Evolutionary conservation across 2,113 vertebrate species (phyloP), one percentile per base, ranked within the genome.

Genomic region (Hymenochirus boettgeri): DNA sequence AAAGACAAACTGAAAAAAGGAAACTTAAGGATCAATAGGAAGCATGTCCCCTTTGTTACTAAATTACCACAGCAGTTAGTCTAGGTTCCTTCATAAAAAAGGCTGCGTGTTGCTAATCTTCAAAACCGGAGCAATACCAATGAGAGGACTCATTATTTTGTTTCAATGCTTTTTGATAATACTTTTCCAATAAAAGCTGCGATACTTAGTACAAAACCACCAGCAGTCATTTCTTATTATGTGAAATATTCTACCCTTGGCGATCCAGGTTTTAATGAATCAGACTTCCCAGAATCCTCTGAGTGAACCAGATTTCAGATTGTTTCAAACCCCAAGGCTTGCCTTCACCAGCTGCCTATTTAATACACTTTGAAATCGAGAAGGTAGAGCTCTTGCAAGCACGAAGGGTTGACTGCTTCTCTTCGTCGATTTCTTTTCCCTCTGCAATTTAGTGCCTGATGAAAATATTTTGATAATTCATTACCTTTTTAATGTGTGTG

Each of bases 381-480:
- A 50, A 65, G 27, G 18, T 33, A 33, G 26, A 47, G 52, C 52
- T 10, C 5, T 31, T 31, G 5, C 5, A 31, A 31, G 22, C 5
- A 24, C 6, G 18, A 21, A 15, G 19, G 42, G 25, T 13, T 21
- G 55, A 47, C 45, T 35, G 29, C 45, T 58, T 22, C 54, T 46
- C 54, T 56, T 58, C 31, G 64, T 31, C 64, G 48, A 26, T 58
- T 55, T 27, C 56, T 13, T 59, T 37, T 50, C 56, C 63, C 64
- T 37, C 29, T 59, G 64, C 23, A 52, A 67, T 67, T 67, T 52
- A 59, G 56, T 29, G 47, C 46, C 55, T 58, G 64, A 67, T 67
- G 56, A 59, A 67, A 67, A 67, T 67, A 59, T 67, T 67, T 51
- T 67, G 64, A 67, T 67, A 67, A 59, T 67, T 67, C 64, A 67